Base-by-base conservation (phyloP, 2,888 invertebrate genomes). In the Colostygia pectinataria region DNA sequence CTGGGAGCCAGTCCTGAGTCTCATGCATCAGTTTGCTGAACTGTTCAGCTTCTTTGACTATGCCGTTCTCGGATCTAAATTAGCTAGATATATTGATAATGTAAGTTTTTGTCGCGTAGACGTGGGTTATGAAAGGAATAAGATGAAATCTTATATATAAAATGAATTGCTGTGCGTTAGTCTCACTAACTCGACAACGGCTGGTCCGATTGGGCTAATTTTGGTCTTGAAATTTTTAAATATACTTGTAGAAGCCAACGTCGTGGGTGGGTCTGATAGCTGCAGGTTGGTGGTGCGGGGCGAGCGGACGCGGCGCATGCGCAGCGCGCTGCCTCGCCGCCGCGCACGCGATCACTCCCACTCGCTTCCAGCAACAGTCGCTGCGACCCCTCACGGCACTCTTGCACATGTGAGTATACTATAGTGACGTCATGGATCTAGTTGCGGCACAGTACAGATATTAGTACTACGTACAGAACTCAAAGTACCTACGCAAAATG, bases 251-350 rank as follows among this genome's bases (percentile, higher is more conserved):
- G 87, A 65, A 69, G 9, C 78, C 80, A 0, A 37, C 51, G 1
- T 73, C 73, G 50, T 84, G 83, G 86, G 56, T 61, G 46, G 85
- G 75, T 8, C 60, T 68, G 36, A 61, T 81, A 42, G 66, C 66
- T 31, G 86, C 85, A 54, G 82, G 76, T 5, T 84, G 86, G 88
- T 87, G 87, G 88, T 88, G 88, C 77, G 88, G 87, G 48, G 83
- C 80, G 61, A 71, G 71, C 14, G 88, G 86, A 32, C 77, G 74
- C 62, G 83, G 83, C 47, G 65, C 63, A 1, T 86, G 87, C 70
- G 80, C 83, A 1, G 61, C 52, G 52, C 78, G 79, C 50, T 87
- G 88, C 68, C 61, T 80, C 25, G 57, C 74, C 50, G 74, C 78
- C 32, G 83, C 86, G 46, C 69, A 68, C 54, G 62, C 68, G 48